These are phyloP conservation scores for Leistus spinibarbis DNA, from an alignment of 2,888 invertebrate species.

Conservation along the genomic window DNA sequence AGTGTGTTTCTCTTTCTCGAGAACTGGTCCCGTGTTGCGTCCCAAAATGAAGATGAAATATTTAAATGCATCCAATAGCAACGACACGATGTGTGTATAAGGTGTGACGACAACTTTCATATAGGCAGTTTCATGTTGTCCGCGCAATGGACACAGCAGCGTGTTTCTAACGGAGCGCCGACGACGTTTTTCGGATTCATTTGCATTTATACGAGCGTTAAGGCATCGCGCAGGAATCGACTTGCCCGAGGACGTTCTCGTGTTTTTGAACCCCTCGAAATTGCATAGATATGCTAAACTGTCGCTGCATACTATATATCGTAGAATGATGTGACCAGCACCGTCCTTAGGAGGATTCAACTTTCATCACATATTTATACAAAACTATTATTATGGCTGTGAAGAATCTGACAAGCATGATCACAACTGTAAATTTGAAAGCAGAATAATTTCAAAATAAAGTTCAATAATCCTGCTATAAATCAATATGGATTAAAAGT, in stretches of 20 bases:
- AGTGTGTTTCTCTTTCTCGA: constrained; percentile 14
- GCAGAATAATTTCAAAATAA: no score
- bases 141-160: background rate
- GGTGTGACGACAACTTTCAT: background rate
- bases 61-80: constrained; percentile 31
- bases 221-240: constrained; percentile 25
- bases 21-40: constrained; percentile 3
- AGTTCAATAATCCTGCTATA: no score
- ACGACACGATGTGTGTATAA: constrained; percentile 7
- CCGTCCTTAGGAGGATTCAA: background rate
- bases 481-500: no score
- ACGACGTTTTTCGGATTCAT: constrained; percentile 32
- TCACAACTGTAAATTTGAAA: no score
- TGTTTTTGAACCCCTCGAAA: constrained; percentile 27
- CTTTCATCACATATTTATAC: no score
- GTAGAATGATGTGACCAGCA: background rate
- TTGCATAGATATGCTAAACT: constrained; percentile 38
- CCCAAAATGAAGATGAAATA: constrained; percentile 36
- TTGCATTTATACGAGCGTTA: constrained; percentile 37
- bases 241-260: constrained; percentile 4
- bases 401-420: no score
- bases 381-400: no score
- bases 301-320: constrained; percentile 15
- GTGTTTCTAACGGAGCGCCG: constrained; percentile 25
- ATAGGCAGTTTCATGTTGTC: background rate